Evolutionary conservation across 92 coral and sea anemone genomes (phyloP).

Genomic region (Phenganax stokvisi): DNA sequence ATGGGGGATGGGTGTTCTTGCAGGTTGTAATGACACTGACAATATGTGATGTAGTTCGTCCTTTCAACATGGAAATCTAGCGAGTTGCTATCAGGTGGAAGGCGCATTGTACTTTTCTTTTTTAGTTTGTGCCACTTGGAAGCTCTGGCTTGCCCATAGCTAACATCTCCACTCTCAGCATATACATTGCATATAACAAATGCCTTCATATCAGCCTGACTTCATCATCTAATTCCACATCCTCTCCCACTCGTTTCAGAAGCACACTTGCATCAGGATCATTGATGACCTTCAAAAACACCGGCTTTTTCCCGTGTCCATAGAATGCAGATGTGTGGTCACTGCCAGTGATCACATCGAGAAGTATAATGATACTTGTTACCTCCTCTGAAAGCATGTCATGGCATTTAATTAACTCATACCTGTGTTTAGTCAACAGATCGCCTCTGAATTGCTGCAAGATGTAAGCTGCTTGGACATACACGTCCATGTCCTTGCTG

Average conservation of each 20-base stretch:
- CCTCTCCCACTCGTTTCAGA: conserved; percentile 34
- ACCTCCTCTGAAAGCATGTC: conserved; percentile 30
- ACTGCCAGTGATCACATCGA: conserved; percentile 39
- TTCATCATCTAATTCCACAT: conserved; percentile 31
- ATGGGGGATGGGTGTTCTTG: conserved; percentile 23
- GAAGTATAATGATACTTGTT: conserved; percentile 32
- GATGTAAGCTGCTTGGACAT: conserved; percentile 38
- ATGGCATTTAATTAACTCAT: conserved; percentile 28
- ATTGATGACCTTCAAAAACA: conserved; percentile 18
- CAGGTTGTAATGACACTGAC: conserved; percentile 17
- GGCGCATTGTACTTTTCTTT: conserved; percentile 29
- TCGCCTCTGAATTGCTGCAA: conserved; percentile 35
- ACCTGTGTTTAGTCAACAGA: conserved; percentile 34
- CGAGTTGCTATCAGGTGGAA: conserved; percentile 37
- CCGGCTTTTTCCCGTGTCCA: conserved; percentile 42
- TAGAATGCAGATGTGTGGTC: conserved; percentile 41
- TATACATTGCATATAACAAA: conserved; percentile 22
- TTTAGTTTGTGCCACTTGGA: conserved; percentile 40
- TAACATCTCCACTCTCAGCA: conserved; percentile 35
- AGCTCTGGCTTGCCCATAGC: conserved; percentile 36
- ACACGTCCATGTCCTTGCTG: conserved; percentile 43
- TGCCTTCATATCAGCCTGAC: conserved; percentile 37
- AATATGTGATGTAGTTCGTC: conserved; percentile 35
- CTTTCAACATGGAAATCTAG: conserved; percentile 28
- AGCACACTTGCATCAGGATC: conserved; percentile 37